A percentile compares a stretch with the other conserved stretches of the same genome.
Conservation (phyloP, 2,797 vertebrate genomes). For the Pangasius mekongensis region DNA sequence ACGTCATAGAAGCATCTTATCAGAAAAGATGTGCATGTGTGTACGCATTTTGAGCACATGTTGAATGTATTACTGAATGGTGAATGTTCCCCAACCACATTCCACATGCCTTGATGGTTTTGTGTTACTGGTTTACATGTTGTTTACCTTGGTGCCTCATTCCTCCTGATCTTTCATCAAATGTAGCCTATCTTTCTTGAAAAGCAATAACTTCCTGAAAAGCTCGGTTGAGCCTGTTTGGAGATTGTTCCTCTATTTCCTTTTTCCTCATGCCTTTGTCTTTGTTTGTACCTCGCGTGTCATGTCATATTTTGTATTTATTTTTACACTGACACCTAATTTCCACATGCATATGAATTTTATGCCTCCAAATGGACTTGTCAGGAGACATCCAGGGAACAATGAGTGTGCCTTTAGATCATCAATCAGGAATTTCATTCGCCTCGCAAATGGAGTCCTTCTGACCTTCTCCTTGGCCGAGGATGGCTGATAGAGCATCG, state of each 20-base stretch:
- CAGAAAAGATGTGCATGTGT: not conserved
- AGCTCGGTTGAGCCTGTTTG: not conserved
- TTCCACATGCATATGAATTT: conserved; percentile 51
- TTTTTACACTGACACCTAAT: conserved; percentile 48
- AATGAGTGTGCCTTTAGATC: conserved; percentile 35
- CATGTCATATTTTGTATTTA: conserved; percentile 47
- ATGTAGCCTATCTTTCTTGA: not conserved
- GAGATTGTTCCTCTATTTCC: not conserved
- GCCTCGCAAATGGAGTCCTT: conserved; percentile 29
- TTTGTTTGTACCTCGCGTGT: not conserved
- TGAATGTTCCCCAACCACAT: conserved; percentile 1
- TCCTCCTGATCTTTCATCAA: not conserved
- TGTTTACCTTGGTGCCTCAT: not conserved
- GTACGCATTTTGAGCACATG: not conserved
- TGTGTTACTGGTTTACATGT: not conserved
- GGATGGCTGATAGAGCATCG: conserved; percentile 39
- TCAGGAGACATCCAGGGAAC: conserved; percentile 26
- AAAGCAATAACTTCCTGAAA: conserved; percentile 13
- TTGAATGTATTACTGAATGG: not conserved
- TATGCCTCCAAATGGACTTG: conserved; percentile 42
- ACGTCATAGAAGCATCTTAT: not conserved
- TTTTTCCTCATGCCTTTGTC: conserved; percentile 14
- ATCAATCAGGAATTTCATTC: conserved; percentile 52
- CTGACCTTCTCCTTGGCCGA: conserved; percentile 38
- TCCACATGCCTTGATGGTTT: conserved; percentile 2